These are phyloP conservation scores for Metopolophium dirhodum DNA, from an alignment of 1,140 invertebrate genomes.

Conservation along the genomic window DNA sequence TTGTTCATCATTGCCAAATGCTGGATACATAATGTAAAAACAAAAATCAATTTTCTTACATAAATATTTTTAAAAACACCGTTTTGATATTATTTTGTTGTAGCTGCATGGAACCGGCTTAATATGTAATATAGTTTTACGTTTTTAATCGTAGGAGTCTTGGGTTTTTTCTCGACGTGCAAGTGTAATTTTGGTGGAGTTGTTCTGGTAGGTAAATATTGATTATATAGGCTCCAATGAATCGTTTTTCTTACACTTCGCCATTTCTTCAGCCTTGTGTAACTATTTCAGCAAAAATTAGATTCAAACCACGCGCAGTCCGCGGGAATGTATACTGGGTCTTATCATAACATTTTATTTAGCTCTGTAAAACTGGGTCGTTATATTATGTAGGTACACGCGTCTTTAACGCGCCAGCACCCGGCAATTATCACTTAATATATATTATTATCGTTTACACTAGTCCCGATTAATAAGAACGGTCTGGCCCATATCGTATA, in stretches of 20 bases:
- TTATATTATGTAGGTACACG: background rate
- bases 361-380: background rate
- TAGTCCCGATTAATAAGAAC: background rate
- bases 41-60: background rate
- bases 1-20: too few species aligned
- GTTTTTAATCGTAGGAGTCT: background rate
- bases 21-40: background rate
- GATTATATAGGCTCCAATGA: background rate
- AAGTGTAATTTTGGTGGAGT: background rate
- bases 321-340: background rate
- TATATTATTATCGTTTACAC: background rate
- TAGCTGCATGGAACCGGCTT: background rate
- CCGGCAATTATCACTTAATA: background rate
- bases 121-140: background rate
- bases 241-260: background rate
- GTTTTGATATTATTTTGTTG: background rate
- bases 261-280: background rate
- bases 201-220: background rate
- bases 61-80: background rate
- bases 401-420: background rate
- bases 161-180: background rate
- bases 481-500: background rate
- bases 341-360: background rate
- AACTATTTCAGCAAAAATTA: background rate
- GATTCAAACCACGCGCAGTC: background rate